Percentiles rank a stretch among this genome's conserved stretches.
phyloP scores from a whole-genome alignment of 1,140 invertebrate species.

The Daktulosphaira vitifoliae region DNA sequence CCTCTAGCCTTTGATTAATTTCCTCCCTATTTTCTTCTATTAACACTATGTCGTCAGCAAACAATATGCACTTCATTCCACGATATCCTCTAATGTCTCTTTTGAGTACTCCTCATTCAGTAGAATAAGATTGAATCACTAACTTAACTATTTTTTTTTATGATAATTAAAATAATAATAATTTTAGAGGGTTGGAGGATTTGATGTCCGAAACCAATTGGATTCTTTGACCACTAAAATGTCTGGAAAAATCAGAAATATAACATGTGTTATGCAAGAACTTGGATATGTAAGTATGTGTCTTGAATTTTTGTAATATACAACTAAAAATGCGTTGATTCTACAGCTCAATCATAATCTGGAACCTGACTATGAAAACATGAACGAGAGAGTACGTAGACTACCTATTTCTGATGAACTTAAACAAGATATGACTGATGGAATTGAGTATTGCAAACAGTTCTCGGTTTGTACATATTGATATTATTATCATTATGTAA shows the following conservation, averaged over 20 bases:
- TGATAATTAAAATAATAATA: too few relatives aligned
- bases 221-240: slow-evolving; percentile 49
- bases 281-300: slow-evolving; percentile 53
- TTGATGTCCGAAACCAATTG: slow-evolving; percentile 51
- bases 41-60: too few relatives aligned
- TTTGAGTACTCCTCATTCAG: too few relatives aligned
- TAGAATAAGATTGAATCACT: too few relatives aligned
- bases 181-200: slow-evolving; percentile 40
- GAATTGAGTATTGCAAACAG: slow-evolving; percentile 54
- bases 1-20: too few relatives aligned
- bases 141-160: too few relatives aligned
- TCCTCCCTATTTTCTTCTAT: too few relatives aligned
- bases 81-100: too few relatives aligned
- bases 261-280: slow-evolving; percentile 59
- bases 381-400: slow-evolving; percentile 50
- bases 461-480: slow-evolving; percentile 49
- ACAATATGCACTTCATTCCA: too few relatives aligned
- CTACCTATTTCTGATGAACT: slow-evolving; percentile 52
- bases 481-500: not conserved
- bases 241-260: slow-evolving; percentile 48
- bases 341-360: slow-evolving; percentile 46
- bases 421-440: slow-evolving; percentile 54
- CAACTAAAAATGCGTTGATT: not conserved
- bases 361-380: slow-evolving; percentile 55
- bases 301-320: not conserved